Evolutionary conservation across 2,888 invertebrate species (phyloP), one percentile per base, ranked within the genome.

Genomic region (Philhelius pedissequus): DNA sequence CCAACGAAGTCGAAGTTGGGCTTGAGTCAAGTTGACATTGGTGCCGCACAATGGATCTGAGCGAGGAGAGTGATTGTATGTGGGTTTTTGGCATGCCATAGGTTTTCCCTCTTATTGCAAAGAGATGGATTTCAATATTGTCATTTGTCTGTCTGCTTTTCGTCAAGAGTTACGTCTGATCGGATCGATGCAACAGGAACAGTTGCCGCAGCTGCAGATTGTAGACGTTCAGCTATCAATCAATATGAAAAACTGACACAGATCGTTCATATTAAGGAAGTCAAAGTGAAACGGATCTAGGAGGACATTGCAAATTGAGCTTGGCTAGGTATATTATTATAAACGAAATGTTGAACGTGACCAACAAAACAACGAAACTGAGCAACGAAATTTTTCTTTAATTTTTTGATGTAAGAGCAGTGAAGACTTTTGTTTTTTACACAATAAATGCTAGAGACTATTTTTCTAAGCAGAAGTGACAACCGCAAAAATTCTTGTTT

Each of bases 111-210:
- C n/a, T n/a, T n/a, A 48, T n/a, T 15, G n/a, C 7, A 71, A 15
- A 13, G 35, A 50, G 75, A 84, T 30, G 60, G 69, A 83, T 84
- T 74, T 78, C 82, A 83, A 84, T 84, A 84, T 79, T 84, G 83
- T 84, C 83, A 84, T 79, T 84, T 84, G 83, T 84, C 79, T 84
- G 83, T 84, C 83, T 52, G 74, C 45, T 22, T 66, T 30, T 79
- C 70, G 56, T 79, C 79, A 66, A 75, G 79, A 66, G 20, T 32
- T 54, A 54, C 56, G 32, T 56, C 35, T 18, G 69, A 69, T 62
- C 64, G 22, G 40, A 48, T 48, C 7, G 40, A 62, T 64, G 62
- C 30, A 30, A 20, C 2, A 30, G 11, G 13, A 45, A 32, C 30
- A 20, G 20, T 56, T n/a, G 15, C 30, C 1, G 64, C 38, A 18